Percentiles rank a stretch among this genome's conserved stretches.
phyloP scores from a whole-genome alignment of 2,888 invertebrate genomes.

The Tineola bisselliella region DNA sequence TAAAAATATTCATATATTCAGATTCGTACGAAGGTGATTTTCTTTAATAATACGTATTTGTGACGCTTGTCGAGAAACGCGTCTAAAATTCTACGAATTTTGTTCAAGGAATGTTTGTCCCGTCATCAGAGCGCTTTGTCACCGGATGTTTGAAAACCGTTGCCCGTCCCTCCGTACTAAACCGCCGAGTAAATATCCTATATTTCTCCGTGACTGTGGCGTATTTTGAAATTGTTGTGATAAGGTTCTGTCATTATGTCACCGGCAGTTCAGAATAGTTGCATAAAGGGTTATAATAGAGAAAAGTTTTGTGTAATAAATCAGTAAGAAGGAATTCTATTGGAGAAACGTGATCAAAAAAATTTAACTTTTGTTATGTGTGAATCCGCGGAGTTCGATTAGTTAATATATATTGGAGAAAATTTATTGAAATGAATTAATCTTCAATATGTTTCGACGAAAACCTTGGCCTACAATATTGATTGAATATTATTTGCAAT shows the following conservation, averaged over 20 bases:
- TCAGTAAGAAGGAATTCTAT: no score
- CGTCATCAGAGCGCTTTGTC: constrained; percentile 6
- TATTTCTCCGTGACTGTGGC: background rate
- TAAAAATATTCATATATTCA: background rate
- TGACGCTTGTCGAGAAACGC: background rate
- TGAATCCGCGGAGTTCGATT: no score
- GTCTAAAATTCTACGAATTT: background rate
- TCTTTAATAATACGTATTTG: background rate
- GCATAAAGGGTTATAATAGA: no score
- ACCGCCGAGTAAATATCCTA: background rate
- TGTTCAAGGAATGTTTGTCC: background rate
- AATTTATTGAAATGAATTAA: no score
- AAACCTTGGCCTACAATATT: no score
- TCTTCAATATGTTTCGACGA: no score
- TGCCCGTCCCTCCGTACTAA: background rate
- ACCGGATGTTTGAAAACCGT: constrained; percentile 1
- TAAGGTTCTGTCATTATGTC: background rate
- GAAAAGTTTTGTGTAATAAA: no score
- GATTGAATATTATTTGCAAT: no score
- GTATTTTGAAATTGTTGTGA: background rate
- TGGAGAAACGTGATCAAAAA: no score
- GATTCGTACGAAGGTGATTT: background rate
- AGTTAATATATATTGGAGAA: no score
- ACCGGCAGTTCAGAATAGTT: background rate
- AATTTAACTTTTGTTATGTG: no score